Percentiles rank a stretch among this genome's conserved stretches.
phyloP scores from a whole-genome alignment of 1,140 invertebrate species.

The Drosophila chauvacae region DNA sequence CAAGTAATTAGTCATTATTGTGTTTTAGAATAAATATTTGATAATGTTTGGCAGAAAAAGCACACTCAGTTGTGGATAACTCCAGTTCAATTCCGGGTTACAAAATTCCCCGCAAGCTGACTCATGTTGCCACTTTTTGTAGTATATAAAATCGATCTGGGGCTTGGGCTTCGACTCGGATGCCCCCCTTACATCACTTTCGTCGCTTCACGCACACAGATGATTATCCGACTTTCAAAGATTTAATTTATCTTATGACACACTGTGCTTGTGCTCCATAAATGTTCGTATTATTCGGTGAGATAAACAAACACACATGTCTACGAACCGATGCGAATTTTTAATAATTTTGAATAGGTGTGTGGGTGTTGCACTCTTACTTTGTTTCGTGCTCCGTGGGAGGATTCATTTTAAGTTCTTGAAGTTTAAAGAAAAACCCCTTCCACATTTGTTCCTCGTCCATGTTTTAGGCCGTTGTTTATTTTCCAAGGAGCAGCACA shows the following conservation, averaged over 20 bases:
- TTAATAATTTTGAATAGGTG: constrained; percentile 2
- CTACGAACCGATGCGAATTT: constrained; percentile 14
- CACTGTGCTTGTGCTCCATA: constrained; percentile 12
- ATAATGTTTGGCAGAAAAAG: constrained; percentile 7
- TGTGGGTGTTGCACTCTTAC: constrained; percentile 84
- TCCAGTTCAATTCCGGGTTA: constrained; percentile 1
- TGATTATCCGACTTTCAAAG: constrained; percentile 17
- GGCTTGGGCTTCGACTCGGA: not conserved
- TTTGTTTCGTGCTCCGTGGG: constrained; percentile 87
- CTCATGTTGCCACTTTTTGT: constrained; percentile 13
- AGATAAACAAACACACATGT: constrained; percentile 32
- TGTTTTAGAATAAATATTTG: constrained; percentile 12
- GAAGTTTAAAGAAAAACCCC: constrained; percentile 87
- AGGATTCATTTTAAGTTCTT: constrained; percentile 86
- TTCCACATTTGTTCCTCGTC: constrained; percentile 90
- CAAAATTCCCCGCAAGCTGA: constrained; percentile 27
- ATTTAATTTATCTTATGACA: constrained; percentile 33
- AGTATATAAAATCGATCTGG: constrained; percentile 33
- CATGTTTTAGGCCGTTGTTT: constrained; percentile 40
- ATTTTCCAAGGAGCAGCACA: constrained; percentile 5
- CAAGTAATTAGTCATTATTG: constrained; percentile 8
- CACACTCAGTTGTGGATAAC: constrained; percentile 1
- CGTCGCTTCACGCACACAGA: constrained; percentile 24
- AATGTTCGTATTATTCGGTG: constrained; percentile 17
- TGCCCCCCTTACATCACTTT: constrained; percentile 34